Percentiles rank a stretch among this genome's conserved stretches.
Conservation (phyloP, 2,888 invertebrate genomes). For the Tinea semifulvella region DNA sequence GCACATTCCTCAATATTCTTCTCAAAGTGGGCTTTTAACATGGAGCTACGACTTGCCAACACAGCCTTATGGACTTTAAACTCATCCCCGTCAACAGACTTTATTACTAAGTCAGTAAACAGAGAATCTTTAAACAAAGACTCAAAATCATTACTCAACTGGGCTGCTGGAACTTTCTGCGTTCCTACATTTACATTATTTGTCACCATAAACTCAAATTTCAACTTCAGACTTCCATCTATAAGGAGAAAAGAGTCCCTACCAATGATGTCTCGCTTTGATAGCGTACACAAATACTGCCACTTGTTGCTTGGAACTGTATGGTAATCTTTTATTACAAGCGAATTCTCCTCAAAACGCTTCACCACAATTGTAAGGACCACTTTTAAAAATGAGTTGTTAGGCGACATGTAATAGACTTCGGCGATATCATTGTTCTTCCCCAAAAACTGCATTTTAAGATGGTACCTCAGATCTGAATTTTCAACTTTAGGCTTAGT, state of each 20-base stretch:
- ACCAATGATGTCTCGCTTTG: too few species aligned
- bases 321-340: slow-evolving; percentile 55
- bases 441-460: slow-evolving; percentile 54
- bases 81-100: slow-evolving; percentile 43
- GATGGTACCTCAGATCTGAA: too few species aligned
- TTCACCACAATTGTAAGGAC: not conserved
- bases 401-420: slow-evolving; percentile 46
- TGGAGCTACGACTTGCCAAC: slow-evolving; percentile 49
- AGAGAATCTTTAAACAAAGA: slow-evolving; percentile 43
- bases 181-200: too few species aligned
- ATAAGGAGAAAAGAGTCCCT: too few species aligned
- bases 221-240: slow-evolving; percentile 30
- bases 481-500: too few species aligned
- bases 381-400: not conserved
- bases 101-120: slow-evolving; percentile 52
- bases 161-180: too few species aligned
- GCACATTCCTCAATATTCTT: slow-evolving; percentile 51
- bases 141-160: slow-evolving; percentile 49
- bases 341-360: too few species aligned
- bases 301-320: slow-evolving; percentile 53
- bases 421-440: slow-evolving; percentile 51
- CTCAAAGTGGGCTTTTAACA: slow-evolving; percentile 53
- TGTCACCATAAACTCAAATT: too few species aligned
- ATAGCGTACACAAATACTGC: too few species aligned
- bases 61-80: slow-evolving; percentile 54